Evolutionary conservation across 2,888 invertebrate species (phyloP).

Genomic region (Phania funesta): DNA sequence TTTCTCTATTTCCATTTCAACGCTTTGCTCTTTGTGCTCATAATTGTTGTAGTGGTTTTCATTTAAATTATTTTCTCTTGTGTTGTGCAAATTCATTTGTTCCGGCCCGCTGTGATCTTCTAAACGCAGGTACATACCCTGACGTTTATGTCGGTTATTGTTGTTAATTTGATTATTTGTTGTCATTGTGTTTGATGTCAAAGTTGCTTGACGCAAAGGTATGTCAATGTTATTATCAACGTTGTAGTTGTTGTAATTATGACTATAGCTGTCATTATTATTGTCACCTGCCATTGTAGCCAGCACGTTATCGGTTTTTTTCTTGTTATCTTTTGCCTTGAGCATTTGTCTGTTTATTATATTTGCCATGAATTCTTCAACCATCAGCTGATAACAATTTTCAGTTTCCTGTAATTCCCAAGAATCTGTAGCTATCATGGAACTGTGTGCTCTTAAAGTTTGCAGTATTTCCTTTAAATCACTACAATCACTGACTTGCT

Average conservation of each 20-base stretch:
- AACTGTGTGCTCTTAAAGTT: conserved; percentile 48
- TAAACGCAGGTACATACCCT: conserved; percentile 72
- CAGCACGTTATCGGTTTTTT: conserved; percentile 31
- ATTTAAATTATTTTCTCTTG: not conserved
- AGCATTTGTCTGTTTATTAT: conserved; percentile 73
- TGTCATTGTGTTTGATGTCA: conserved; percentile 56
- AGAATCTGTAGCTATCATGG: conserved; percentile 36
- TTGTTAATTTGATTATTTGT: conserved; percentile 32
- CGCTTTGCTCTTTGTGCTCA: conserved; percentile 30
- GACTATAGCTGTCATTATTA: conserved; percentile 25
- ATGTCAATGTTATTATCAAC: conserved; percentile 6
- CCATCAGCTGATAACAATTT: conserved; percentile 69
- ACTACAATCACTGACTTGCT: not conserved
- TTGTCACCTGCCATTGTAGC: conserved; percentile 53
- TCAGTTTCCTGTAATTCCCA: conserved; percentile 31
- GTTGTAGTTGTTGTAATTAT: conserved; percentile 13
- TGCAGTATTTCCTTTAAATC: conserved; percentile 53
- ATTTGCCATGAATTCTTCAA: conserved; percentile 77
- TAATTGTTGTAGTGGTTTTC: conserved; percentile 33
- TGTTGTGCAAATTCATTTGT: conserved; percentile 35
- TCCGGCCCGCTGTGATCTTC: conserved; percentile 60
- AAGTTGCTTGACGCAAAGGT: conserved; percentile 39
- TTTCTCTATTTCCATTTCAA: not conserved
- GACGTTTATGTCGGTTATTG: conserved; percentile 67
- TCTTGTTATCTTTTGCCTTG: conserved; percentile 45